Base-by-base conservation (phyloP, 1,140 invertebrate species). In the Drosophila rufa region DNA sequence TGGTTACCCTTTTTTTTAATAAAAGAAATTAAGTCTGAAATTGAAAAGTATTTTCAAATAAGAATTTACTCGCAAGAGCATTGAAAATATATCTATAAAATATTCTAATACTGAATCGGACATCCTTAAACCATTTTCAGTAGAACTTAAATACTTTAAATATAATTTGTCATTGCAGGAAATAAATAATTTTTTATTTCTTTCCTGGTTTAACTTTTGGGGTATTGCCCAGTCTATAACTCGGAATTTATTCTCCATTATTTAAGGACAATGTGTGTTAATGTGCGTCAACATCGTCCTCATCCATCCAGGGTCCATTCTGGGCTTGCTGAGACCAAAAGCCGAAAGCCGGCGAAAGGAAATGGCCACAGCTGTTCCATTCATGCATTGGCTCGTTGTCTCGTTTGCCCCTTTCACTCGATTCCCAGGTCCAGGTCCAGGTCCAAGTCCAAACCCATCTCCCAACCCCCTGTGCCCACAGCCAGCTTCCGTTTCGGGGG, bases 331-430 rank as follows among this genome's bases (percentile, higher is more conserved):
- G 46, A 64, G 51, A 55, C 59, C 75, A 57, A 78, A 75, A 78
- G 65, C 42, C 69, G 56, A 70, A 79, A 75, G 62, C 69, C 79
- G 75, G 66, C 53, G 65, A 70, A 89, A 85, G 81, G 81, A 90
- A 90, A 91, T 90, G 86, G 85, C 65, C 81, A 90, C 85, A 90
- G 85, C 85, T 90, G 85, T 82, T 90, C 61, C 81, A 80, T 75
- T 80, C 73, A 78, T 77, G 66, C 65, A 73, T 73, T 70, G 50
- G 65, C 78, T 86, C 62, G 61, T 75, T 85, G 78, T 78, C 78
- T 74, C 78, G 47, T 38, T 74, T 82, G 43, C 50, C 53, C 60
- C 64, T 61, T 69, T 38, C 48, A 19, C 66, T 15, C 11, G 12
- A 45, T 38, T 17, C 8, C 22, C 43, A 30, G 27, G 27, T 19